phyloP scores from a whole-genome alignment of 1,140 invertebrate species.

The Mactra quadrangularis region DNA sequence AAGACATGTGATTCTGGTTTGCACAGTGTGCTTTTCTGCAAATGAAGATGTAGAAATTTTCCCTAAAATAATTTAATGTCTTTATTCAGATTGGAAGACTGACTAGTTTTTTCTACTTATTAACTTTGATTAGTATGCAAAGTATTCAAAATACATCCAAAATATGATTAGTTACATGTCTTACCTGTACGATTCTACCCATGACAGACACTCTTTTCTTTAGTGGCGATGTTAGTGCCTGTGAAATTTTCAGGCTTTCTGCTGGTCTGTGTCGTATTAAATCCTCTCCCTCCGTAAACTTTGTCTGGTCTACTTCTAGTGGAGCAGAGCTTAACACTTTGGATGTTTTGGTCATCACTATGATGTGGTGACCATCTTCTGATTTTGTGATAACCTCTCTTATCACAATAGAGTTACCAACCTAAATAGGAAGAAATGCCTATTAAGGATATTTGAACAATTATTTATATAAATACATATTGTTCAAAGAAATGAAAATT shows the following conservation, averaged over 20 bases:
- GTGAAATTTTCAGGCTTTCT: neutral
- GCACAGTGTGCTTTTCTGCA: constrained; percentile 17
- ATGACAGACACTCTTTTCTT: neutral
- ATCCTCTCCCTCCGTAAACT: constrained; percentile 23
- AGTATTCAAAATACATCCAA: constrained; percentile 24
- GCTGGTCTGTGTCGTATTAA: constrained; percentile 9
- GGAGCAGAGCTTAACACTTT: constrained; percentile 18
- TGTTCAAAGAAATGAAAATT: constrained; percentile 20
- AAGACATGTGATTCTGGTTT: constrained; percentile 18
- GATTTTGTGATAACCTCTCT: constrained; percentile 24
- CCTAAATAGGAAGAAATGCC: constrained; percentile 13
- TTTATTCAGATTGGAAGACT: constrained; percentile 23
- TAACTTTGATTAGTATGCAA: constrained; percentile 4
- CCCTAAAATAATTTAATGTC: constrained; percentile 23
- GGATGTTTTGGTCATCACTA: constrained; percentile 14
- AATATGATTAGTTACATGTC: constrained; percentile 23
- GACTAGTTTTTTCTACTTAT: constrained; percentile 6
- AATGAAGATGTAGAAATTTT: constrained; percentile 21
- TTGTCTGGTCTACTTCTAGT: neutral
- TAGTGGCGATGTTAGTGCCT: constrained; percentile 2
- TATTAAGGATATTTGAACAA: constrained; percentile 15
- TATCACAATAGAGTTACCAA: constrained; percentile 10
- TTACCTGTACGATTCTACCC: constrained; percentile 1
- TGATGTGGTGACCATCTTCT: constrained; percentile 27
- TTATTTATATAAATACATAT: constrained; percentile 21